phyloP scores from a whole-genome alignment of 2,888 invertebrate genomes.

The Rhagium mordax region DNA sequence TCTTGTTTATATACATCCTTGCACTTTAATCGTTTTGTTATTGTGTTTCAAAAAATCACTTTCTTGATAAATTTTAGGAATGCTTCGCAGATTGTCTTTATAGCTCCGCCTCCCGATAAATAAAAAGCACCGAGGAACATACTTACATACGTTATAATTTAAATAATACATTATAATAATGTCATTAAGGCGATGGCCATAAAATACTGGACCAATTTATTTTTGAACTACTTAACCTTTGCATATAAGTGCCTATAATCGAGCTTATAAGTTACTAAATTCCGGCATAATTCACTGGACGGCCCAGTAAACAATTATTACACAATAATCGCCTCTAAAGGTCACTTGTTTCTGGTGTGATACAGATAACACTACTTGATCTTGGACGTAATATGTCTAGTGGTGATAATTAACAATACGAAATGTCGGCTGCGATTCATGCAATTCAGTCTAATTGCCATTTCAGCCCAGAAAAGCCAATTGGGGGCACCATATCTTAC shows the following conservation, averaged over 20 bases:
- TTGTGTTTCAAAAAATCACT: not conserved
- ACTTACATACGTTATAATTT: not conserved
- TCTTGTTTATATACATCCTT: too few species aligned
- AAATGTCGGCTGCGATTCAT: not conserved
- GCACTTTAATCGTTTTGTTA: not conserved
- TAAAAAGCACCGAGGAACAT: not conserved
- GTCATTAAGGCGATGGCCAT: not conserved
- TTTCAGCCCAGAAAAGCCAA: too few species aligned
- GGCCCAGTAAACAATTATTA: not conserved
- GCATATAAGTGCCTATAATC: not conserved
- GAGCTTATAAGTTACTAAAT: not conserved
- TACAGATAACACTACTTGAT: constrained; percentile 24
- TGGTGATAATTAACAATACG: constrained; percentile 14
- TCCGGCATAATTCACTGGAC: not conserved
- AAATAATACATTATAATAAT: constrained; percentile 2
- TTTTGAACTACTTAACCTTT: not conserved
- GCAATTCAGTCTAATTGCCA: too few species aligned
- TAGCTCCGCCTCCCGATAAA: not conserved
- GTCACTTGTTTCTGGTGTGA: constrained; percentile 35
- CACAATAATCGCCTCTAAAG: constrained; percentile 28
- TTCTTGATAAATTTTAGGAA: not conserved
- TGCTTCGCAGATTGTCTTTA: not conserved
- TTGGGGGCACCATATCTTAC: too few species aligned
- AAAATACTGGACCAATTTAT: constrained; percentile 5
- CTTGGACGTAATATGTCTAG: constrained; percentile 16